These are phyloP conservation scores for Alosa alosa DNA, from an alignment of 2,113 vertebrate species.

Conservation along the genomic window DNA sequence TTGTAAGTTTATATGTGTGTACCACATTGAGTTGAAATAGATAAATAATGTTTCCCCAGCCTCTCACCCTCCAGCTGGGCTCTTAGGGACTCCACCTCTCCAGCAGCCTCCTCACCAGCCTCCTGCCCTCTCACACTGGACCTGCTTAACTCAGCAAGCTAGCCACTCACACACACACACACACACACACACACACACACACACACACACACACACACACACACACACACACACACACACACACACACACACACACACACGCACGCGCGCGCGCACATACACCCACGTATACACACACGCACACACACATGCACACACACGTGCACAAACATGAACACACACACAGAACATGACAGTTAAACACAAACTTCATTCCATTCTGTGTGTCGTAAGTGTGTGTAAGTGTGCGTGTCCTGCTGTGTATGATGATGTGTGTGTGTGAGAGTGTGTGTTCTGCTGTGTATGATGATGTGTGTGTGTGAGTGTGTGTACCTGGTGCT, in stretches of 20 bases:
- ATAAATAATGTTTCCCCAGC: neutral
- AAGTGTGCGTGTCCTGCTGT: slow-evolving; percentile 9
- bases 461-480: neutral
- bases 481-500: slow-evolving; percentile 55
- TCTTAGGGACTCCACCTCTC: slow-evolving; percentile 37
- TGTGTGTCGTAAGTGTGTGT: slow-evolving; percentile 1
- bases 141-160: neutral
- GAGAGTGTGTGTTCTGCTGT: neutral
- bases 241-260: neutral
- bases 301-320: neutral
- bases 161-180: slow-evolving; percentile 1
- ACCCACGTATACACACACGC: too few relatives aligned
- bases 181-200: slow-evolving; percentile 10
- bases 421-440: neutral
- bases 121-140: neutral
- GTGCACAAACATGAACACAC: neutral
- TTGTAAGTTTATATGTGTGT: too few relatives aligned
- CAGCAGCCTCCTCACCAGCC: neutral
- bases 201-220: neutral
- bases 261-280: neutral
- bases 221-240: too few relatives aligned
- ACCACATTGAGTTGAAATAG: slow-evolving; percentile 8
- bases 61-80: slow-evolving; percentile 54
- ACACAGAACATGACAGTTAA: neutral
- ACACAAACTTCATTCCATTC: neutral